A percentile compares a stretch with the other conserved stretches of the same genome.
Evolutionary conservation across 1,140 invertebrate genomes (phyloP).

Genomic region (Drosophila neocordata): DNA sequence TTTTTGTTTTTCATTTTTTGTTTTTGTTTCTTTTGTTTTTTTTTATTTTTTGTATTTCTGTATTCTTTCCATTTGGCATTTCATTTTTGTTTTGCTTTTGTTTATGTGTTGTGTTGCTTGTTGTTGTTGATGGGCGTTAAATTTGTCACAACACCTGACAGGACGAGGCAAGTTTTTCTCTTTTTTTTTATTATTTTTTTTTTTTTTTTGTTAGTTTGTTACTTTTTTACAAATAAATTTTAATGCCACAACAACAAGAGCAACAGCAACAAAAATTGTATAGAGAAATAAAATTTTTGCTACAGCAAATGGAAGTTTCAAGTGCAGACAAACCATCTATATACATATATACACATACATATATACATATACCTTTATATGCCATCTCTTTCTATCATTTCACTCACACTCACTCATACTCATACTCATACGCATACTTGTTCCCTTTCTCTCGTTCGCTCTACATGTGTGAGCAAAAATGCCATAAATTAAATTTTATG

Average conservation of each 20-base stretch:
- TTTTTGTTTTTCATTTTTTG: not conserved
- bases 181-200: slow-evolving; percentile 41
- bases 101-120: not conserved
- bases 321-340: slow-evolving; percentile 25
- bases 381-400: slow-evolving; percentile 16
- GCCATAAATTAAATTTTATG: slow-evolving; percentile 80
- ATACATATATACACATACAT: slow-evolving; percentile 8
- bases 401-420: not conserved
- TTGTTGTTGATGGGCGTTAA: slow-evolving; percentile 50
- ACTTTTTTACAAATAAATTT: slow-evolving; percentile 64
- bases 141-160: slow-evolving; percentile 56
- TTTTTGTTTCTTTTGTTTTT: too few species aligned
- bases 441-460: not conserved
- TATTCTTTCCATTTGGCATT: slow-evolving; percentile 16
- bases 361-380: not conserved
- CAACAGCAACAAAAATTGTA: slow-evolving; percentile 12
- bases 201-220: slow-evolving; percentile 36
- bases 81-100: slow-evolving; percentile 23
- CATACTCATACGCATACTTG: too few species aligned
- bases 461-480: slow-evolving; percentile 59
- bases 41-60: not conserved
- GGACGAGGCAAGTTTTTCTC: not conserved
- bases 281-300: slow-evolving; percentile 30
- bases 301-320: slow-evolving; percentile 42
- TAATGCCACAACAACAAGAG: slow-evolving; percentile 47